Conservation (phyloP, 1,140 invertebrate genomes). For the Diuraphis noxia region DNA sequence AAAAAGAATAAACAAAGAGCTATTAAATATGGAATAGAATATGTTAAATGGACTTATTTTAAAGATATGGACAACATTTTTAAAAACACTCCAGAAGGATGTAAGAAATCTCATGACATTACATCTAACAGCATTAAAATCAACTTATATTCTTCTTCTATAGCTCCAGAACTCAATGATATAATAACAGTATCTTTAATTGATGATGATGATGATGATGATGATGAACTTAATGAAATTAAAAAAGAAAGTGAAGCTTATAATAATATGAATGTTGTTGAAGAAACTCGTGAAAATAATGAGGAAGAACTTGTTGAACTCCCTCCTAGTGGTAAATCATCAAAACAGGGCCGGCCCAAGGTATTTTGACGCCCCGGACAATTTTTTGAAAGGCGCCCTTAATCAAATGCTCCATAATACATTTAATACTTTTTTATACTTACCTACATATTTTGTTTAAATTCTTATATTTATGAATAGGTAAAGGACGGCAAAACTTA, state of each 20-base stretch:
- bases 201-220: not conserved
- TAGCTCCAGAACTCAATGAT: conserved; percentile 20
- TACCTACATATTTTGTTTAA: too few relatives aligned
- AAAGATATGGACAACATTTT: conserved; percentile 46
- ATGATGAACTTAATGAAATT: not conserved
- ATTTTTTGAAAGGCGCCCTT: too few relatives aligned
- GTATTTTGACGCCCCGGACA: too few relatives aligned
- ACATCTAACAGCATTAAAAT: not conserved
- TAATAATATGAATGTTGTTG: not conserved
- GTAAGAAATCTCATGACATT: not conserved
- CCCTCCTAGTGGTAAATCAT: not conserved
- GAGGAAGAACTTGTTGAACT: not conserved
- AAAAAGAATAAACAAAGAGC: conserved; percentile 20
- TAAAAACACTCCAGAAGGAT: not conserved
- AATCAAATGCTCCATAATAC: too few relatives aligned
- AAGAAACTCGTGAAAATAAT: not conserved
- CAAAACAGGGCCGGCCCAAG: too few relatives aligned
- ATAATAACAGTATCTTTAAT: conserved; percentile 30
- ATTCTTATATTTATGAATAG: too few relatives aligned
- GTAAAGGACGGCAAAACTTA: too few relatives aligned
- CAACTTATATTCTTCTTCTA: not conserved
- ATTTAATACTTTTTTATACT: too few relatives aligned
- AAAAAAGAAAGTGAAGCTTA: conserved; percentile 32
- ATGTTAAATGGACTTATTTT: conserved; percentile 18
- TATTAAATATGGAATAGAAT: conserved; percentile 11